These are phyloP conservation scores for Ianthella basta DNA, from an alignment of 37 sponge, comb jelly and placozoan species.

Conservation along the genomic window DNA sequence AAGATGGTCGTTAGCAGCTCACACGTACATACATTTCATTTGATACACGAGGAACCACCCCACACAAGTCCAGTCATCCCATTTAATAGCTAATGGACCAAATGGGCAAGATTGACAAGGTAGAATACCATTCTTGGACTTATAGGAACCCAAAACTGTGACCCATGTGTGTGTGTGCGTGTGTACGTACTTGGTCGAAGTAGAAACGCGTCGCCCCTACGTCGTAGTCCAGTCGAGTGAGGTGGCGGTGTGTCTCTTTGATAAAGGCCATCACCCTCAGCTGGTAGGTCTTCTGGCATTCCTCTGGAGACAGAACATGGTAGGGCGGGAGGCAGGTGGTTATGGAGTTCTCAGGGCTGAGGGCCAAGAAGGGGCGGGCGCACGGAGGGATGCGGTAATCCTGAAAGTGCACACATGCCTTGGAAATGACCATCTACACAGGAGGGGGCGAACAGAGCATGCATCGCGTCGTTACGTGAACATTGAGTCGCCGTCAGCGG, in stretches of 20 bases:
- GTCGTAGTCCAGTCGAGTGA: slow-evolving; percentile 31
- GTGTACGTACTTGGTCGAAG: slow-evolving; percentile 51
- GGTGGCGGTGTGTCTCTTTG: slow-evolving; percentile 30
- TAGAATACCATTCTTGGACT: too few relatives aligned
- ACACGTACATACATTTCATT: too few relatives aligned
- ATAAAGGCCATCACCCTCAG: slow-evolving; percentile 60
- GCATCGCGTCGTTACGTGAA: neutral
- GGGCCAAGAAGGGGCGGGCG: slow-evolving; percentile 57
- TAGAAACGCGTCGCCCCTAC: slow-evolving; percentile 36
- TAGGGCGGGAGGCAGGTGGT: slow-evolving; percentile 38
- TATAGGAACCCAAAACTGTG: too few relatives aligned
- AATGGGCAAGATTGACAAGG: too few relatives aligned
- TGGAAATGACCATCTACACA: slow-evolving; percentile 40
- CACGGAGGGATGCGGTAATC: slow-evolving; percentile 42
- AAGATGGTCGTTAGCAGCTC: too few relatives aligned
- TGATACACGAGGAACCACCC: too few relatives aligned
- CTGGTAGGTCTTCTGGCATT: slow-evolving; percentile 16
- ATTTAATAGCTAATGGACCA: too few relatives aligned
- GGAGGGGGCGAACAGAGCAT: neutral
- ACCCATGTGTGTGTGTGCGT: neutral
- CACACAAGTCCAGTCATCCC: too few relatives aligned
- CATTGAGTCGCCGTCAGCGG: neutral
- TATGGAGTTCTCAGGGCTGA: slow-evolving; percentile 34
- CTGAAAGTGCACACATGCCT: slow-evolving; percentile 22
- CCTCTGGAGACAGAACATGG: slow-evolving; percentile 20